These are phyloP conservation scores for Trachythela sp. DNA, from an alignment of 64 coral and sea anemone genomes.

Conservation along the genomic window DNA sequence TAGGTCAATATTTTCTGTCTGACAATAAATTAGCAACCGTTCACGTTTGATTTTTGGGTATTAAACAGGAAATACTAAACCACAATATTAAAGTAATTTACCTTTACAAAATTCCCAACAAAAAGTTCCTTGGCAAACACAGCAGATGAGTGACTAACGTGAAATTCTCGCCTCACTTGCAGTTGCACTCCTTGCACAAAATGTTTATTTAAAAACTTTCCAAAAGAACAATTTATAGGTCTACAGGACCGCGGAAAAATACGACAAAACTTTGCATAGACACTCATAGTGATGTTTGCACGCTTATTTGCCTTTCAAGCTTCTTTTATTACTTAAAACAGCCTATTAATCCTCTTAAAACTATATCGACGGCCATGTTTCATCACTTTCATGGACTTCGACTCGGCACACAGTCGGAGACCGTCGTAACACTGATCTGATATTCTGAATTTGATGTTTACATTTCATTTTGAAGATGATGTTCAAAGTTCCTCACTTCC, in stretches of 20 bases:
- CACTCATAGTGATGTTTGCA: background rate
- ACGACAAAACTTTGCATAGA: background rate
- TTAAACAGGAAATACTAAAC: too few species aligned
- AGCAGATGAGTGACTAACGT: background rate
- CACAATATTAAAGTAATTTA: too few species aligned
- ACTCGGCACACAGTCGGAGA: too few species aligned
- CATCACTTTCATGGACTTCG: too few species aligned
- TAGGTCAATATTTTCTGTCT: too few species aligned
- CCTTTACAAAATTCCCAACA: constrained; percentile 54
- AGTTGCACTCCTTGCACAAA: background rate
- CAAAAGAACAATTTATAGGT: background rate
- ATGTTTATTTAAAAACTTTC: background rate
- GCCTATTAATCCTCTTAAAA: background rate
- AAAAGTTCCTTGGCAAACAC: constrained; percentile 61
- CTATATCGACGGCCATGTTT: too few species aligned
- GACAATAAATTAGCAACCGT: too few species aligned
- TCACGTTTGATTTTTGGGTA: too few species aligned
- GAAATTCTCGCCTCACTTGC: background rate
- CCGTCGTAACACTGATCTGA: too few species aligned
- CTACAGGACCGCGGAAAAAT: background rate
- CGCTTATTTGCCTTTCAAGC: background rate
- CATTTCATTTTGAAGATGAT: too few species aligned
- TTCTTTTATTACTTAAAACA: background rate
- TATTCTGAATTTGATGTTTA: too few species aligned
- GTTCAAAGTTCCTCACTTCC: too few species aligned